These are phyloP conservation scores for Pomacea canaliculata DNA, from an alignment of 2,888 invertebrate species.

Conservation along the genomic window DNA sequence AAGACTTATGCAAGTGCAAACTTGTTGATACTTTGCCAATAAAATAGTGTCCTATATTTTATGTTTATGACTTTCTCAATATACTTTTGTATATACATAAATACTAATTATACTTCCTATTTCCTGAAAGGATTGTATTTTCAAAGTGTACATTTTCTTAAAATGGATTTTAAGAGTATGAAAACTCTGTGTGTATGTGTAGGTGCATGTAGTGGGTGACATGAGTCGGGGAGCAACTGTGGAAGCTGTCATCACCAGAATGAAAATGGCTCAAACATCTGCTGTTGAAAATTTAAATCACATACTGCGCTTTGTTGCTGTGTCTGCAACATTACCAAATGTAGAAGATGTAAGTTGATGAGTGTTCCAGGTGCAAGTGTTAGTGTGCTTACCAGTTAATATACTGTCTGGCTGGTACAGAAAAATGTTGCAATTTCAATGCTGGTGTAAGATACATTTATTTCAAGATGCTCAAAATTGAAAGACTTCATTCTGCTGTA, in stretches of 20 bases:
- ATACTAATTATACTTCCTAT: too few relatives aligned
- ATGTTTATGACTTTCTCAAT: too few relatives aligned
- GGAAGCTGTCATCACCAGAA: conserved; percentile 84
- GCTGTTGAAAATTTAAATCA: conserved; percentile 22
- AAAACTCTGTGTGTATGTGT: not conserved
- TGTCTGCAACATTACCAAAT: conserved; percentile 85
- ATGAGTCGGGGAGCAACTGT: conserved; percentile 80
- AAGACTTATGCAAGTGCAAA: too few relatives aligned
- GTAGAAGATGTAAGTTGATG: conserved; percentile 75
- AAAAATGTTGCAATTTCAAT: not conserved
- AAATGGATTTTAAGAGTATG: too few relatives aligned
- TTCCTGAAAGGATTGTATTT: too few relatives aligned
- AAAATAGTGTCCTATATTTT: too few relatives aligned
- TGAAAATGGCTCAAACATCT: conserved; percentile 76
- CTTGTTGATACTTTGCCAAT: too few relatives aligned
- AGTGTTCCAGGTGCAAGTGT: not conserved
- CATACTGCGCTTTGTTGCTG: conserved; percentile 77
- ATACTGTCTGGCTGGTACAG: not conserved
- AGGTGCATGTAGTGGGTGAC: conserved; percentile 80
- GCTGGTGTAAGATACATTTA: too few relatives aligned
- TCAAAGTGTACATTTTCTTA: too few relatives aligned
- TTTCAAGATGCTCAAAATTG: too few relatives aligned
- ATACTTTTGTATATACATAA: too few relatives aligned
- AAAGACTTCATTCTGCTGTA: too few relatives aligned
- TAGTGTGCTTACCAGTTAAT: not conserved